Conservation (phyloP, 1,140 invertebrate species). For the Nephotettix cincticeps region DNA sequence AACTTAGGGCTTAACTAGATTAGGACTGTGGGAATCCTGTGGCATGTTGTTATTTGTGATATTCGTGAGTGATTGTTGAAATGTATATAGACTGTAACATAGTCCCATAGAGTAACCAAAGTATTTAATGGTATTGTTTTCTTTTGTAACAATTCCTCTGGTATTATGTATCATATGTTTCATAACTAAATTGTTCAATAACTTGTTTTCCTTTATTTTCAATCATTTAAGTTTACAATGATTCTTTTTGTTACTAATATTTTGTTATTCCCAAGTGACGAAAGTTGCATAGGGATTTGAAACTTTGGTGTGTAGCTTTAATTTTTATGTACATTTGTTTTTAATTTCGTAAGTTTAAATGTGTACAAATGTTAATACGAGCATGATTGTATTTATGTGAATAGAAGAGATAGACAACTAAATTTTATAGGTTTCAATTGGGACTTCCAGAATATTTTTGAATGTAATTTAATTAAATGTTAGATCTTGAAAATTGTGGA, state of each 20-base stretch:
- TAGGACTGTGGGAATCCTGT: neutral
- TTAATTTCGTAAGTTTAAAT: slow-evolving; percentile 18
- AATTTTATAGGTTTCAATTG: neutral
- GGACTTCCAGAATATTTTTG: neutral
- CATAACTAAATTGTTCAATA: slow-evolving; percentile 11
- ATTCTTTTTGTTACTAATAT: slow-evolving; percentile 22
- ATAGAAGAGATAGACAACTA: neutral
- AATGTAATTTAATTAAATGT: neutral
- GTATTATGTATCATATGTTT: slow-evolving; percentile 14
- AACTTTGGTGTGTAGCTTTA: slow-evolving; percentile 33
- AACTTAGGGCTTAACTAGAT: neutral
- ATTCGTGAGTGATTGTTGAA: neutral
- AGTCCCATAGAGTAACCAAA: slow-evolving; percentile 9
- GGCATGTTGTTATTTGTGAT: neutral
- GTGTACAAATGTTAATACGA: slow-evolving; percentile 10
- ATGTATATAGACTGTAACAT: neutral
- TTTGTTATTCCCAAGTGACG: neutral
- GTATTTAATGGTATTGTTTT: too few species aligned
- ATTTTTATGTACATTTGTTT: slow-evolving; percentile 32
- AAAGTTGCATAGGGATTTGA: neutral
- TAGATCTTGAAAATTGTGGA: neutral
- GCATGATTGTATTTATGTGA: slow-evolving; percentile 17
- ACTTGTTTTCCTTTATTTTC: slow-evolving; percentile 13
- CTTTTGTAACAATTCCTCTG: neutral
- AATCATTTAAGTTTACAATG: slow-evolving; percentile 5